Evolutionary conservation across 2,113 vertebrate species (phyloP).

Genomic region (Crotalus tigris): DNA sequence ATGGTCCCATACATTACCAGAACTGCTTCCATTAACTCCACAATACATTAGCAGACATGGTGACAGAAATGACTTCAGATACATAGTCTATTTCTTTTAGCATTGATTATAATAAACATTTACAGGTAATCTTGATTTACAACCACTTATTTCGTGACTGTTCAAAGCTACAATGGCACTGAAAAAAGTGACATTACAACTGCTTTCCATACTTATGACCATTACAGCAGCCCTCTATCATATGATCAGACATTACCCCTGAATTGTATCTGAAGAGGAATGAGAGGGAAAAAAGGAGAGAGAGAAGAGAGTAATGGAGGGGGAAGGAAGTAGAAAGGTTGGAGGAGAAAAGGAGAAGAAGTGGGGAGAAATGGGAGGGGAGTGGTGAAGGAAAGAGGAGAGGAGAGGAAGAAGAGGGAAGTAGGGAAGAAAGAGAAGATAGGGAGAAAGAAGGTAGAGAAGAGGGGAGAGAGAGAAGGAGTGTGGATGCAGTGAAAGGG

Average conservation of each 20-base stretch:
- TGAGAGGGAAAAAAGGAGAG: no score
- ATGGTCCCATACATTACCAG: neutral
- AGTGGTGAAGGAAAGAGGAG: no score
- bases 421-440: no score
- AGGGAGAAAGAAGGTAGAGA: no score
- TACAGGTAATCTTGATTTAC: neutral
- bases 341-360: no score
- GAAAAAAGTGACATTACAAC: neutral
- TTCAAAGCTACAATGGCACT: neutral
- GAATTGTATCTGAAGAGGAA: no score
- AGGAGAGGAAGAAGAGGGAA: no score
- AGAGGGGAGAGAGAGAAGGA: no score
- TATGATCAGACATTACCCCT: neutral
- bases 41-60: neutral
- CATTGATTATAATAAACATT: neutral
- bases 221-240: neutral
- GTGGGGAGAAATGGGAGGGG: no score
- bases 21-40: neutral
- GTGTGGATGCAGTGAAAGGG: no score
- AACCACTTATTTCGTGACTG: neutral
- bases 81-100: neutral
- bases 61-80: neutral
- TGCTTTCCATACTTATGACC: neutral
- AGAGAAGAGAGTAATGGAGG: no score
- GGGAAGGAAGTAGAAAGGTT: no score